Percentiles rank a stretch among this genome's conserved stretches.
Evolutionary conservation across 2,113 vertebrate genomes (phyloP).

Genomic region (Pangasianodon gigas): DNA sequence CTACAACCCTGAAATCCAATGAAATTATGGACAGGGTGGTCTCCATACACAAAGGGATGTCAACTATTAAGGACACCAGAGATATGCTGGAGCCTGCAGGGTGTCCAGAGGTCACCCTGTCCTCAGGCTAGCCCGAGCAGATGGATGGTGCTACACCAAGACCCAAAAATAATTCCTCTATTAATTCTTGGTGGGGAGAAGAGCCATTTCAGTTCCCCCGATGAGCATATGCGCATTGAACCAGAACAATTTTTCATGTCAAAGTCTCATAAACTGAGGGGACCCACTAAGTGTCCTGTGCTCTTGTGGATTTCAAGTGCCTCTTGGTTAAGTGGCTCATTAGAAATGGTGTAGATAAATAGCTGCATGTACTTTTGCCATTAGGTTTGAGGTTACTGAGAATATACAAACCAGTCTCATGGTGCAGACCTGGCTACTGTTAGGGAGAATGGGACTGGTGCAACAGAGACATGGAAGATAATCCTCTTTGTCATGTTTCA

Average conservation of each 20-base stretch:
- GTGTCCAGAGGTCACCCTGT: background rate
- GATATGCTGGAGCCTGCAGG: background rate
- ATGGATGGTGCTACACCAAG: background rate
- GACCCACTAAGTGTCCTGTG: background rate
- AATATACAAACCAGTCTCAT: background rate
- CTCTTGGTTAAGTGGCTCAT: background rate
- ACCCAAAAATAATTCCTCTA: background rate
- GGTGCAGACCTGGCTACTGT: background rate
- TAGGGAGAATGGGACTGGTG: background rate
- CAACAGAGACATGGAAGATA: background rate
- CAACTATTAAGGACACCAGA: background rate
- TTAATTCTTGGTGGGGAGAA: background rate
- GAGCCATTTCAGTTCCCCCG: background rate
- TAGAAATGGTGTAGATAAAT: background rate
- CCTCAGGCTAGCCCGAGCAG: background rate
- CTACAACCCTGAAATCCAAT: background rate
- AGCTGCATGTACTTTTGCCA: background rate
- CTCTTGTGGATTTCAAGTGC: background rate
- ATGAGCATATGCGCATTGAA: background rate
- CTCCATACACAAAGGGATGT: background rate
- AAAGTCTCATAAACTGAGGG: background rate
- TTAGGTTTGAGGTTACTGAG: background rate
- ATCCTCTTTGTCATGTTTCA: background rate
- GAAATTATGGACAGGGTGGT: background rate
- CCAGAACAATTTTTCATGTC: background rate